Base-by-base conservation (phyloP, 2,113 vertebrate species). In the Myxocyprinus asiaticus region DNA sequence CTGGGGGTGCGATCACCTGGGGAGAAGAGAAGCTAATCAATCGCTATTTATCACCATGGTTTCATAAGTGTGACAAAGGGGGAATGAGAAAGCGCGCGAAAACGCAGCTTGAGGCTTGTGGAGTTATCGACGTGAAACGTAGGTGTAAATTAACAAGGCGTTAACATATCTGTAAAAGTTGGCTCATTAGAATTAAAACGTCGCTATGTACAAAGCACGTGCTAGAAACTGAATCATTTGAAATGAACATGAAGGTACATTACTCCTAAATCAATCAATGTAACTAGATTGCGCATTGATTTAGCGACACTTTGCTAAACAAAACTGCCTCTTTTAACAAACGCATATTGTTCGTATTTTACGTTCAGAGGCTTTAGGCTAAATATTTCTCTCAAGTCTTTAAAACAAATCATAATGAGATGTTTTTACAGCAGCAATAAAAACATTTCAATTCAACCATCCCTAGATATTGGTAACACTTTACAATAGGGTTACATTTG, bases 101-200 rank as follows among this genome's bases (percentile, higher is more conserved):
- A 59, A 33, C 3, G 47, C 43, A 9, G n/a, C 76, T 69, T 9
- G 14, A 59, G 15, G 51, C 80, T 82, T 76, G 70, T 1, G 8
- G 72, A 82, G 73, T 84, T 75, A 78, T 56, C 47, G 22, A 74
- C 69, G 63, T 62, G 70, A 82, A 71, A 66, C 63, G 47, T 51
- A 81, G 75, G 76, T 75, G 66, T 67, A 79, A 81, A 77, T 83
- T 67, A 79, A 62, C 79, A 62, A 72, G 71, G 61, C 42, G 17
- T 69, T 76, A 67, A 76, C 74, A 63, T 70, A 61, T 66, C 51
- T 53, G 33, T 65, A 17, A 64, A 71, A 72, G 51, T 61, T 61
- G 50, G 53, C 53, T 81, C n/a, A 55, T 67, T 78, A 65, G 9
- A 78, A 73, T 69, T 42, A 9, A 68, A 75, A 2, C 45, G 33